Evolutionary conservation across 2,888 invertebrate genomes (phyloP).

Genomic region (Platynereis dumerilii): DNA sequence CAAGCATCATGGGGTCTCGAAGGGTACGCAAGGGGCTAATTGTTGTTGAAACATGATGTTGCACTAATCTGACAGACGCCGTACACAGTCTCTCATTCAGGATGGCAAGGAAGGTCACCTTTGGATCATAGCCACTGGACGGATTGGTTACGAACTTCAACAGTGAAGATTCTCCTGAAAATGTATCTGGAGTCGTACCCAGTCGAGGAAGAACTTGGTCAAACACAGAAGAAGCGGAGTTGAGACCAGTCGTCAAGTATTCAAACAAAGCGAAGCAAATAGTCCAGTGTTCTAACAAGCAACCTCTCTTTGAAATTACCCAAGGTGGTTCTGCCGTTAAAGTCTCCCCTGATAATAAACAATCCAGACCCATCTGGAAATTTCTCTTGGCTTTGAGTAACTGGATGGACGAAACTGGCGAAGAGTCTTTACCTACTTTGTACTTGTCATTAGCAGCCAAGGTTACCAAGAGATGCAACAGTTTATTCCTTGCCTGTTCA

Average conservation of each 20-base stretch:
- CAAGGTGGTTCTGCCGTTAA: no score
- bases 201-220: conserved; percentile 28
- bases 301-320: no score
- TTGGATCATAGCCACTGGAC: not conserved
- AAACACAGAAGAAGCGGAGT: conserved; percentile 34
- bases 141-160: no score
- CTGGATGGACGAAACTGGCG: not conserved
- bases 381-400: conserved; percentile 20
- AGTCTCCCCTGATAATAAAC: conserved; percentile 1
- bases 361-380: conserved; percentile 14
- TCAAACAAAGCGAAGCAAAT: conserved; percentile 54
- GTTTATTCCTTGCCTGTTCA: not conserved
- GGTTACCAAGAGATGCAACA: not conserved
- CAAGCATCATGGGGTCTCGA: conserved; percentile 42
- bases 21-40: conserved; percentile 43
- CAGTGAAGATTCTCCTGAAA: not conserved
- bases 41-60: conserved; percentile 43
- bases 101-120: not conserved
- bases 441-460: conserved; percentile 3
- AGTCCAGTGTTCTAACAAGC: conserved; percentile 33
- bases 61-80: conserved; percentile 38
- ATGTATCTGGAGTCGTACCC: not conserved
- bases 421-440: not conserved
- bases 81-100: conserved; percentile 30
- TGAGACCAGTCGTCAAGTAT: conserved; percentile 47